Conservation (phyloP, 1,140 invertebrate species). For the Drosophila kepulauana region DNA sequence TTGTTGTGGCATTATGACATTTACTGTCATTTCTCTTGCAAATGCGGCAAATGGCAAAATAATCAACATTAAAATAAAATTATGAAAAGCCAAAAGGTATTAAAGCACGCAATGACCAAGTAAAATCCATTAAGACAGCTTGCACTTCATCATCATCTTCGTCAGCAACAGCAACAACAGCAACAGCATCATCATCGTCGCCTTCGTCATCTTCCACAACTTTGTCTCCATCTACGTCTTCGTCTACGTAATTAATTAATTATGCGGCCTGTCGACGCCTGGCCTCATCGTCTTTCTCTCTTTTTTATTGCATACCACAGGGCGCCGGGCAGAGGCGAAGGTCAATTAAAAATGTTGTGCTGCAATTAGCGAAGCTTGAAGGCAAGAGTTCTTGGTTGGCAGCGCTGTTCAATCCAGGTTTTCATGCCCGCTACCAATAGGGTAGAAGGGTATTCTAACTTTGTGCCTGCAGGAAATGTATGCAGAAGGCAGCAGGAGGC, state of each 20-base stretch:
- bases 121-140: constrained; percentile 67
- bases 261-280: constrained; percentile 42
- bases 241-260: constrained; percentile 74
- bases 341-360: constrained; percentile 74
- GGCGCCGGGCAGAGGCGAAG: constrained; percentile 55
- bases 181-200: background rate
- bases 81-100: constrained; percentile 56
- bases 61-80: constrained; percentile 74
- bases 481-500: too few relatives aligned
- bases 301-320: constrained; percentile 49
- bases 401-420: constrained; percentile 8
- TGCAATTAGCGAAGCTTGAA: constrained; percentile 57
- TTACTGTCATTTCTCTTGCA: constrained; percentile 57
- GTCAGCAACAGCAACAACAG: background rate
- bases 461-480: too few relatives aligned
- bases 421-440: background rate
- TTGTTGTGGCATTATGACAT: constrained; percentile 66
- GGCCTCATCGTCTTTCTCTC: background rate
- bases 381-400: constrained; percentile 4
- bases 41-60: constrained; percentile 61
- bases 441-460: too few relatives aligned
- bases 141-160: constrained; percentile 40
- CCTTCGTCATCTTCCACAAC: background rate
- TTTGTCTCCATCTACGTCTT: background rate
- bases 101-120: constrained; percentile 71